Percentiles rank a stretch among this genome's conserved stretches.
These are phyloP conservation scores for Parnassius smintheus DNA, from an alignment of 2,888 invertebrate genomes.

Conservation along the genomic window DNA sequence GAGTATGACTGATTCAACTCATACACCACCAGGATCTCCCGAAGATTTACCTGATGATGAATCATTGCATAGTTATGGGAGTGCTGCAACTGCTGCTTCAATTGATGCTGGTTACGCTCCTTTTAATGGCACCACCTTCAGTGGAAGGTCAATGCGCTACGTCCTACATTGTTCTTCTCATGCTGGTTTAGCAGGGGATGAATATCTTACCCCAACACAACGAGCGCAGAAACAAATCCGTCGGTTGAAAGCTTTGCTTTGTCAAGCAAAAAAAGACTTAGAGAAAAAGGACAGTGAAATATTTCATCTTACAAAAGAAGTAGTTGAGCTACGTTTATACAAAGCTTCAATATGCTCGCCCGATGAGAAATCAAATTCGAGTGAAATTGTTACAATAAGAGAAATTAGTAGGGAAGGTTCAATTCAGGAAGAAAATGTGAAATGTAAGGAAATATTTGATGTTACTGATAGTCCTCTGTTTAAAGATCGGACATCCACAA, in stretches of 20 bases:
- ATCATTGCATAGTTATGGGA: constrained; percentile 89
- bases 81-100: constrained; percentile 89
- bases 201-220: constrained; percentile 94
- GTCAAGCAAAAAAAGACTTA: constrained; percentile 87
- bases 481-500: constrained; percentile 69
- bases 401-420: constrained; percentile 81
- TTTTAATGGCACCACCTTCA: constrained; percentile 86
- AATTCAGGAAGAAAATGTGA: constrained; percentile 58
- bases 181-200: constrained; percentile 87
- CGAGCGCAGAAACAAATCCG: constrained; percentile 90
- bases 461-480: constrained; percentile 74
- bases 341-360: constrained; percentile 90
- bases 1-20: constrained; percentile 73
- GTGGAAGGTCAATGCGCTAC: constrained; percentile 87
- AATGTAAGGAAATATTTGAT: constrained; percentile 71
- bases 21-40: constrained; percentile 83
- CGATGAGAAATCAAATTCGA: constrained; percentile 89
- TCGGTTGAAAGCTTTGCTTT: constrained; percentile 86
- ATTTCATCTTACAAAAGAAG: constrained; percentile 87
- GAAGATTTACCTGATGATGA: constrained; percentile 87
- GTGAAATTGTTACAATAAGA: constrained; percentile 87
- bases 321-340: constrained; percentile 89
- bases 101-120: constrained; percentile 92
- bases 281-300: constrained; percentile 92
- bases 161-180: constrained; percentile 93